These are phyloP conservation scores for Oenanthe melanoleuca DNA, from an alignment of 2,113 vertebrate species.

Conservation along the genomic window DNA sequence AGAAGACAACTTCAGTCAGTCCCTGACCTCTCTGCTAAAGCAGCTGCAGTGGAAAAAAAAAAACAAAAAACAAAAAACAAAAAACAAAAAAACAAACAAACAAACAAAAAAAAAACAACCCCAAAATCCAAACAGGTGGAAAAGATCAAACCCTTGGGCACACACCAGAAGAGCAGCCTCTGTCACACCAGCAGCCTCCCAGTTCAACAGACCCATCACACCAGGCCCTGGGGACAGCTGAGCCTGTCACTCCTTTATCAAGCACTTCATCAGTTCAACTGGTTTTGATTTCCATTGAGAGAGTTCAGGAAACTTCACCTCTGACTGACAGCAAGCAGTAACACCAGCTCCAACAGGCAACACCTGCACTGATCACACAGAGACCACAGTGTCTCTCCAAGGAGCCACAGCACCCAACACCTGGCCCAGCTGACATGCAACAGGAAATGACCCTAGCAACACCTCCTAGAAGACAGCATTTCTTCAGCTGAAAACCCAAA, in stretches of 20 bases:
- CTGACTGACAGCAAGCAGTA: background rate
- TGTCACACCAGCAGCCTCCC: background rate
- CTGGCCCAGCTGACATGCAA: background rate
- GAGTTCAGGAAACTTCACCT: background rate
- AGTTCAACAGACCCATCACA: accelerated
- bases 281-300: background rate
- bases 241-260: background rate
- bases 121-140: background rate
- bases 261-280: background rate
- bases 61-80: background rate
- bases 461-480: accelerated
- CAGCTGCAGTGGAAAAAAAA: background rate
- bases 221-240: background rate
- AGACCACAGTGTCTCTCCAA: background rate
- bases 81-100: too few relatives aligned
- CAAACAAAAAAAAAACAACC: too few relatives aligned
- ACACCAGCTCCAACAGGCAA: accelerated
- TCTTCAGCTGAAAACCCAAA: background rate
- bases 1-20: background rate
- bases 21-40: background rate
- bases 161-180: accelerated
- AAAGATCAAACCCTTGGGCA: background rate
- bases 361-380: background rate
- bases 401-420: background rate
- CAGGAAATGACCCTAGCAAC: accelerated